A percentile compares a stretch with the other conserved stretches of the same genome.
Evolutionary conservation across 2,797 vertebrate species (phyloP).

Genomic region (Lagocephalus sceleratus): DNA sequence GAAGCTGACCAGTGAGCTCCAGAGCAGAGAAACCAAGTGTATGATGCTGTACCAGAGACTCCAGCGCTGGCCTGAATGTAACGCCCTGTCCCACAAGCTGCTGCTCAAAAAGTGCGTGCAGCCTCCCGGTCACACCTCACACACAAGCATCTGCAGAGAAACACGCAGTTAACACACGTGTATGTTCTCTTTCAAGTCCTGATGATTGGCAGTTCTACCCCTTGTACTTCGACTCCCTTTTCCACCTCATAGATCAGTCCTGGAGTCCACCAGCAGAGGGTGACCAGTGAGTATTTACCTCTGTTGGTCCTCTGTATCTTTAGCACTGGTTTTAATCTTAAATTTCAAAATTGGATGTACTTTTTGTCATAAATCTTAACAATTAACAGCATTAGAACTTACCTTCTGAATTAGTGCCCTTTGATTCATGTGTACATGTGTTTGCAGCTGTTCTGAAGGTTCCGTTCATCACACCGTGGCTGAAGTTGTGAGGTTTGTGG

Average conservation of each 20-base stretch:
- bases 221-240: conserved; percentile 93
- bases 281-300: conserved; percentile 82
- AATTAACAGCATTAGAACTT: no score
- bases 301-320: not conserved
- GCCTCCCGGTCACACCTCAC: not conserved
- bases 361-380: no score
- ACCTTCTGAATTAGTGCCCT: not conserved
- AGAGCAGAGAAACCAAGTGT: conserved; percentile 94
- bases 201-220: conserved; percentile 99
- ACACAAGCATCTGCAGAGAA: not conserved
- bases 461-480: conserved; percentile 83
- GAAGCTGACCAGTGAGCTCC: conserved; percentile 96
- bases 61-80: conserved; percentile 91
- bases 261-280: conserved; percentile 88
- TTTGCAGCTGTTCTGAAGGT: conserved; percentile 86
- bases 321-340: no score
- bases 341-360: no score
- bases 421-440: not conserved
- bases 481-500: conserved; percentile 86
- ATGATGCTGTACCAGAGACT: conserved; percentile 94
- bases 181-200: conserved; percentile 73
- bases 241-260: conserved; percentile 87
- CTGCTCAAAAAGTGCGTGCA: conserved; percentile 89
- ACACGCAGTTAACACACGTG: fast-evolving
- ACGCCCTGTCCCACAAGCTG: conserved; percentile 87